These are phyloP conservation scores for Galerucella calmariensis DNA, from an alignment of 2,888 invertebrate genomes.

Conservation along the genomic window DNA sequence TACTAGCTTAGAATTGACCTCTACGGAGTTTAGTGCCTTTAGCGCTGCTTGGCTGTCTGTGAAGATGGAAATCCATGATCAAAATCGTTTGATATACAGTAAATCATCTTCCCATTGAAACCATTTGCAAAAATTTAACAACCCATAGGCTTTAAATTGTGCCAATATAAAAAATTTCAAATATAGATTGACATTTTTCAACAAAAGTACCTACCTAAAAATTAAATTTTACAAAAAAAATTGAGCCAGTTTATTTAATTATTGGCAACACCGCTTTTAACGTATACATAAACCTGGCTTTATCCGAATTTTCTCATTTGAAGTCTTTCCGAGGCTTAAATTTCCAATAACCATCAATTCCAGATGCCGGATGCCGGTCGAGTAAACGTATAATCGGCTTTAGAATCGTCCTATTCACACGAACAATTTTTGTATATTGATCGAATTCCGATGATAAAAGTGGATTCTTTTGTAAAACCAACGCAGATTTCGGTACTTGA, in stretches of 20 bases:
- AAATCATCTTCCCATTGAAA: no score
- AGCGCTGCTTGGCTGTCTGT: no score
- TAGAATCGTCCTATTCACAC: not conserved
- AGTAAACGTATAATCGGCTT: slow-evolving; percentile 22
- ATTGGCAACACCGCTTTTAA: slow-evolving; percentile 6
- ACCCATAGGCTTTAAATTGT: not conserved
- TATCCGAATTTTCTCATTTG: slow-evolving; percentile 31
- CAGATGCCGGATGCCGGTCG: slow-evolving; percentile 27
- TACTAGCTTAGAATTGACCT: no score
- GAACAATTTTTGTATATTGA: slow-evolving; percentile 16
- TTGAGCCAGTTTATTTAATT: no score
- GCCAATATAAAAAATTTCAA: no score
- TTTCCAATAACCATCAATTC: slow-evolving; percentile 38
- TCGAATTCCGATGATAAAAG: slow-evolving; percentile 6
- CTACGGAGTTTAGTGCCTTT: no score
- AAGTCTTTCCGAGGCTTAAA: slow-evolving; percentile 32
- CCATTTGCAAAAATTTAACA: not conserved
- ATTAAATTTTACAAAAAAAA: no score
- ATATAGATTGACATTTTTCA: no score
- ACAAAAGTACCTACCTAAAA: no score
- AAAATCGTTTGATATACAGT: no score
- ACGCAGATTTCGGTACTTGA: slow-evolving; percentile 1
- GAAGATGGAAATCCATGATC: no score
- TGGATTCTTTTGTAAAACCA: slow-evolving; percentile 13
- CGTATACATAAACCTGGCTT: slow-evolving; percentile 5